Evolutionary conservation across 2,797 vertebrate genomes (phyloP).

Genomic region (Hirundo rustica): DNA sequence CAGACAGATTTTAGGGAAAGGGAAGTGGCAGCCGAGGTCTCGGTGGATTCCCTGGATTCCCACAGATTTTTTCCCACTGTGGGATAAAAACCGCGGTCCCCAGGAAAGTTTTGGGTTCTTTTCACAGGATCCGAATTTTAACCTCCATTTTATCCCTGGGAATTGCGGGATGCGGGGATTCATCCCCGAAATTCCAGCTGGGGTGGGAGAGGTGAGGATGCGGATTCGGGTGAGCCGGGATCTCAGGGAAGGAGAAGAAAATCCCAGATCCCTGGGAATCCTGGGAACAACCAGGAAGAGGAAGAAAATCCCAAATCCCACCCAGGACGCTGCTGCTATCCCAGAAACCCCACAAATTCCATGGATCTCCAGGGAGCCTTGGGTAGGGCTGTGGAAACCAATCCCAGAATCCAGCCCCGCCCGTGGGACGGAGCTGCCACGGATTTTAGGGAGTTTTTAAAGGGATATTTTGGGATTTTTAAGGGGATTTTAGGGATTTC

Average conservation of each 20-base stretch:
- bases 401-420: not conserved
- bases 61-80: not conserved
- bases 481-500: too few species aligned
- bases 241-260: not conserved
- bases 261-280: not conserved
- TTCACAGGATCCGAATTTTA: fast-evolving
- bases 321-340: not conserved
- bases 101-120: fast-evolving
- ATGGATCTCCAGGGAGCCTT: not conserved
- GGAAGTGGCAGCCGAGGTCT: not conserved
- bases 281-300: not conserved
- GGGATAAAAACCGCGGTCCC: not conserved
- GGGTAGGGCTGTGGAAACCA: not conserved
- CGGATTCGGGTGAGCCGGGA: fast-evolving
- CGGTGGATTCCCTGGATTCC: fast-evolving
- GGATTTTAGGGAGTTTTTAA: not conserved
- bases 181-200: not conserved
- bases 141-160: not conserved
- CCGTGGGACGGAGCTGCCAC: not conserved
- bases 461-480: not conserved
- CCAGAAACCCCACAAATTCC: not conserved
- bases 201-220: not conserved
- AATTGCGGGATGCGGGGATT: fast-evolving
- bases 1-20: not conserved
- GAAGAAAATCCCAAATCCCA: not conserved